Evolutionary conservation across 2,113 vertebrate genomes (phyloP), one percentile per base, ranked within the genome.

Genomic region (Psammodynastes pulverulentus): DNA sequence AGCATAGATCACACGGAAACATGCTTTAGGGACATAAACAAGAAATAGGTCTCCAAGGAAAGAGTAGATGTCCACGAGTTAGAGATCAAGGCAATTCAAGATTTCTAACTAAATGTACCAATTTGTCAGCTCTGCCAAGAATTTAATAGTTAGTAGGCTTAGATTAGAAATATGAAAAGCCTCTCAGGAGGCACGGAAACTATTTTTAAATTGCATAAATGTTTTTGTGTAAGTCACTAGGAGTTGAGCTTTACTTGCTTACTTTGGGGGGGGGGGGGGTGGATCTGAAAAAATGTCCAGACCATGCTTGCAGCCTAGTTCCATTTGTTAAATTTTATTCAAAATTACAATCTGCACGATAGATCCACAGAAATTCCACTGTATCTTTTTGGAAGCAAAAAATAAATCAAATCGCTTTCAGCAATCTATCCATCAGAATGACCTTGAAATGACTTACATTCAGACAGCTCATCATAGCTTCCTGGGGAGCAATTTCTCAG

Each of bases 371-470:
- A 24, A 84, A 29, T 10, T 84, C 5, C 26, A 9, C 17, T 9
- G 1, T 12, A 54, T 84, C 5, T 53, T 92, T 92, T 43, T 88
- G 26, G 29, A 92, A 92, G 39, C 39, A 45, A 84, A 84, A 49
- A 87, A 86, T 91, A 53, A 91, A 91, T 53, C 48, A 9, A 88
- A 88, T 29, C 19, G 8, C 67, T 88, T 92, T 84, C 9, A 34
- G 51, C 49, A 29, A 54, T 84, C 53, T 88, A 88, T 92, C 91
- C 79, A 52, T 72, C 56, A 91, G 48, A 67, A 13, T 92, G 86
- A 88, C 91, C 51, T 88, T 92, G 10, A 88, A 92, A 92, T 58
- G 51, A 39, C 23, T 49, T 87, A 52, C n/a, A 88, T 84, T 92
- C 49, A n/a, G 34, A 84, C 62, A 52, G 23, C 23, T 53, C 56